Evolutionary conservation across 2,797 vertebrate species (phyloP), one percentile per base, ranked within the genome.

Genomic region (Sciurus carolinensis): DNA sequence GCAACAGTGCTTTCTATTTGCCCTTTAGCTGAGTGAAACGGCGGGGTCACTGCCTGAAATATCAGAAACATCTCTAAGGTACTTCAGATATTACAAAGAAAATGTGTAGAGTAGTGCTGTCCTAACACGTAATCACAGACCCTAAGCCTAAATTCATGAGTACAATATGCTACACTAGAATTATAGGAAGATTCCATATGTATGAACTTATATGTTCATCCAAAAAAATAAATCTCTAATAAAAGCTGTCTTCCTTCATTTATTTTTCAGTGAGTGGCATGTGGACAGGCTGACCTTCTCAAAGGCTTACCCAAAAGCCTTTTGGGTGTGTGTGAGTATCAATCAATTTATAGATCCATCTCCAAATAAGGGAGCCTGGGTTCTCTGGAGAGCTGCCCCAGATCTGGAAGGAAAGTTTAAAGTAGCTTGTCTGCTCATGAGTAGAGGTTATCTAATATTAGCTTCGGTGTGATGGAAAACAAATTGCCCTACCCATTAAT

Each of bases 351-450:
- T 86, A 92, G 84, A 92, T 88, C 33, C 47, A 50, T 67, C 39
- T 95, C 90, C 73, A 96, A 85, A 90, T 92, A 91, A n/a, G 39
- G 92, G 39, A 92, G 26, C 2, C 59, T 76, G 22, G 7, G 28
- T 85, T 93, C 97, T 93, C 95, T 36, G 2, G 95, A 95, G 97
- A 96, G 81, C 67, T 93, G 96, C 20, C 88, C 88, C 75, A 95
- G 64, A 97, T 96, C 83, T 89, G 28, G 89, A 95, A 95, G 77
- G 75, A 86, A 93, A 59, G 39, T 33, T 79, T 92, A 28, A 87
- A 90, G 76, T 47, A 90, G 64, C 2, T 64, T 62, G 62, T 79
- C 64, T 50, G 75, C 59, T 85, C 71, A 33, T 81, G 39, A 88
- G 30, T 24, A 75, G 80, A 86, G 64, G 11, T 86, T 85, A 88